Percentiles rank a stretch among this genome's conserved stretches.
Conservation (phyloP, 1,140 invertebrate genomes). For the Pemphigus obesinymphae region DNA sequence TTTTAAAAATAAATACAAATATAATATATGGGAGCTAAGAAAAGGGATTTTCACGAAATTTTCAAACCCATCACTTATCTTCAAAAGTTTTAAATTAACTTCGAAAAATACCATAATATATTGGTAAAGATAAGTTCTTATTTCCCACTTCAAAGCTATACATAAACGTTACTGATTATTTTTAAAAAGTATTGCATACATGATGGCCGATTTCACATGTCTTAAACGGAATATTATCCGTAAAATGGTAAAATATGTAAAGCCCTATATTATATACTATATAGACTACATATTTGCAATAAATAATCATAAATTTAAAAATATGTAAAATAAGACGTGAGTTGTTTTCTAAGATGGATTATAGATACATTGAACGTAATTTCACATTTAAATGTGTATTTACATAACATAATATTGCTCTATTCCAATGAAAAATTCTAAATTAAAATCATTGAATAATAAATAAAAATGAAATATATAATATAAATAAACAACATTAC, state of each 20-base stretch:
- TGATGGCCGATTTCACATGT: background rate
- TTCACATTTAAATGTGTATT: background rate
- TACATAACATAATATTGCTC: background rate
- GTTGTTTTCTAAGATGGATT: background rate
- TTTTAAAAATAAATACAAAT: background rate
- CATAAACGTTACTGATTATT: background rate
- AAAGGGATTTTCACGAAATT: background rate
- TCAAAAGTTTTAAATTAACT: background rate
- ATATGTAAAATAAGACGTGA: background rate
- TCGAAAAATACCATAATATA: background rate
- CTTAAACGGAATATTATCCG: background rate
- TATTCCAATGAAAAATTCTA: background rate
- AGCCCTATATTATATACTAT: background rate
- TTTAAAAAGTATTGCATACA: conserved; percentile 2
- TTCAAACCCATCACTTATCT: background rate
- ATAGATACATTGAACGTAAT: background rate
- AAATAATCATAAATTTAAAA: background rate
- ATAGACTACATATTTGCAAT: background rate
- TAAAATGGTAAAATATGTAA: background rate
- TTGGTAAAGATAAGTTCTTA: background rate
- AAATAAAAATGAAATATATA: too few species aligned
- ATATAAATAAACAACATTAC: too few species aligned
- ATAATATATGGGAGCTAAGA: background rate
- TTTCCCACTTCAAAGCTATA: background rate
- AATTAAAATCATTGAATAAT: background rate